Base-by-base conservation (phyloP, 2,113 vertebrate genomes). In the Cynocephalus volans region DNA sequence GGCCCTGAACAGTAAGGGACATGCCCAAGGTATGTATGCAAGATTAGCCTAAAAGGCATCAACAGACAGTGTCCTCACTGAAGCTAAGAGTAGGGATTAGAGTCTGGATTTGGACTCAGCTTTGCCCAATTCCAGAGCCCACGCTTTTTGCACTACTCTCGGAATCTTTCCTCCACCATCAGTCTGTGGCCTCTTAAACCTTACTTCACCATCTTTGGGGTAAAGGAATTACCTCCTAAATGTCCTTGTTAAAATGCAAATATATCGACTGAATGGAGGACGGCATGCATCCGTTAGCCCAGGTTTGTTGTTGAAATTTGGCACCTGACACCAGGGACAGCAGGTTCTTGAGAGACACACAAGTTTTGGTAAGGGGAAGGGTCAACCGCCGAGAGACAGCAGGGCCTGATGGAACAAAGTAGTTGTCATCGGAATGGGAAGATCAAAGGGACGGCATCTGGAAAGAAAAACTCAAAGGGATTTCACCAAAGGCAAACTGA, bases 181-280 rank as follows among this genome's bases (percentile, higher is more conserved):
- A 24, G 81, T 56, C 75, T 83, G 62, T 58, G 50, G 58, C 81
- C 81, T 95, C 81, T 41, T 76, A 65, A 90, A 93, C 33, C 70
- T 91, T 52, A 6, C 85, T 76, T 81, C 70, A 9, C 48, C 67
- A 89, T 84, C 75, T 93, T 91, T 56, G 13, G 81, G 67, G 33
- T 52, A 72, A 95, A 67, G 58, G 60, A 82, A n/a, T 82, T 81
- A 67, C 48, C 62, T 93, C 72, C 60, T 62, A 76, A 90, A 54
- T n/a, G 65, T 50, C 90, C 60, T 81, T 24, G 60, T 67, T 95
- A 92, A 90, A 80, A 88, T 89, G 65, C 52, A 96, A 93, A 88
- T 41, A 17, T 17, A 12, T 69, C 56, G 18, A 3, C 88, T 45
- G 52, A 86, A 56, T 2, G 3, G 56, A 77, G 26, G 79, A 85